Evolutionary conservation across 2,113 vertebrate genomes (phyloP).

Genomic region (Puntigrus tetrazona): DNA sequence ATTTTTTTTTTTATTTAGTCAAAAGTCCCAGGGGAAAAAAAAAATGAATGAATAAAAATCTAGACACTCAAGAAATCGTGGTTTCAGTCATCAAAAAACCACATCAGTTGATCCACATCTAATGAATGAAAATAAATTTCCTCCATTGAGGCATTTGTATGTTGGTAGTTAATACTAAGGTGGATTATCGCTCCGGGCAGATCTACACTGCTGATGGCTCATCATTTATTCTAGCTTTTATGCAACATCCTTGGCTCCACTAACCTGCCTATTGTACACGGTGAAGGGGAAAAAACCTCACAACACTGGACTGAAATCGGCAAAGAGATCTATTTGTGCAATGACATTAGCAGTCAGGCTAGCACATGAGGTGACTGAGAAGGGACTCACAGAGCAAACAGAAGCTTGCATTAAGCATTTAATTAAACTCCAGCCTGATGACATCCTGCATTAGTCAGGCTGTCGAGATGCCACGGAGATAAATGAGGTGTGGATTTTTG

Average conservation of each 20-base stretch:
- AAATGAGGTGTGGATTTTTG: conserved; percentile 60
- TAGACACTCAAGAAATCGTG: neutral
- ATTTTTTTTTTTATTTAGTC: neutral
- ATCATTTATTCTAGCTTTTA: neutral
- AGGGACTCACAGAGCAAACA: conserved; percentile 31
- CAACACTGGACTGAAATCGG: neutral
- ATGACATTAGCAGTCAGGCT: conserved; percentile 10
- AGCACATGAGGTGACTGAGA: neutral
- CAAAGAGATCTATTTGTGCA: neutral
- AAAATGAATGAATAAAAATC: no score
- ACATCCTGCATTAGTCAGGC: conserved; percentile 57
- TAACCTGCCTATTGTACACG: neutral
- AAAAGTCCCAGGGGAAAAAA: neutral
- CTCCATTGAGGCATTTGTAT: neutral
- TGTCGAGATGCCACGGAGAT: conserved; percentile 52
- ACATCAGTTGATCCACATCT: neutral
- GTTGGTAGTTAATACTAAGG: neutral
- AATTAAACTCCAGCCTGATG: conserved; percentile 54
- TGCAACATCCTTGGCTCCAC: neutral
- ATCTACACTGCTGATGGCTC: neutral
- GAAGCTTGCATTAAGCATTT: conserved; percentile 45
- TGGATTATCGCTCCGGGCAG: neutral
- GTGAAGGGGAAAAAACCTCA: neutral
- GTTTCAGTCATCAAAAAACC: neutral
- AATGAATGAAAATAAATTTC: neutral